Evolutionary conservation across 2,888 invertebrate species (phyloP), one percentile per base, ranked within the genome.

Genomic region (Athalia cordata): DNA sequence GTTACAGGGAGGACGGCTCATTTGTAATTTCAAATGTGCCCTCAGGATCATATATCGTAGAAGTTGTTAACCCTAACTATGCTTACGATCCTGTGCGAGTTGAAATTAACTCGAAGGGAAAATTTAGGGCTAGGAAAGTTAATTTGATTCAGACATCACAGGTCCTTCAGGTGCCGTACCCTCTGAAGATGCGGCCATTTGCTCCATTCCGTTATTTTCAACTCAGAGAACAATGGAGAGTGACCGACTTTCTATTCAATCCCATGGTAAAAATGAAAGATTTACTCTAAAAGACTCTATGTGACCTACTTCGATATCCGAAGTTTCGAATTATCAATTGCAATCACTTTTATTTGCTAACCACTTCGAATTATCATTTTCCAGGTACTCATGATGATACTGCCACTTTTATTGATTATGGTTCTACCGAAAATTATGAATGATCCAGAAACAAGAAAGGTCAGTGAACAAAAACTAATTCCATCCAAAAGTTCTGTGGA

Each of bases 31-130:
- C 96, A 86, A 97, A 97, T 86, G 93, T 99, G 0, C 96, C 97
- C 0, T 94, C 96, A 0, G 98, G 98, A 6, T 99, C 99, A 0
- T 99, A 98, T 89, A 94, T 99, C 5, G 93, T 99, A 0, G 99
- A 99, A 92, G 94, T 98, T 7, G 91, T 96, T 59, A 95, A 98
- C 91, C 96, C 98, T 0, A 96, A 98, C 87, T 97, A 95, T 87
- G 93, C 95, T 82, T 99, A 98, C 89, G 99, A 99, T 89, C 96
- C 98, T 29, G 95, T 97, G 5, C 92, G 99, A 80, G 98, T 99
- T 1, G 99, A 99, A 91, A 98, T 99, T 80, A 99, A 97, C 89
- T 96, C 97, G 0, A 99, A 98, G 90, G 99, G 99, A 59, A 99
- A 99, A 91, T 97, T 96, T 86, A 93, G 99, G 83, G 99, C 98